These are phyloP conservation scores for Toxotes jaculatrix DNA, from an alignment of 2,113 vertebrate species.

Conservation along the genomic window DNA sequence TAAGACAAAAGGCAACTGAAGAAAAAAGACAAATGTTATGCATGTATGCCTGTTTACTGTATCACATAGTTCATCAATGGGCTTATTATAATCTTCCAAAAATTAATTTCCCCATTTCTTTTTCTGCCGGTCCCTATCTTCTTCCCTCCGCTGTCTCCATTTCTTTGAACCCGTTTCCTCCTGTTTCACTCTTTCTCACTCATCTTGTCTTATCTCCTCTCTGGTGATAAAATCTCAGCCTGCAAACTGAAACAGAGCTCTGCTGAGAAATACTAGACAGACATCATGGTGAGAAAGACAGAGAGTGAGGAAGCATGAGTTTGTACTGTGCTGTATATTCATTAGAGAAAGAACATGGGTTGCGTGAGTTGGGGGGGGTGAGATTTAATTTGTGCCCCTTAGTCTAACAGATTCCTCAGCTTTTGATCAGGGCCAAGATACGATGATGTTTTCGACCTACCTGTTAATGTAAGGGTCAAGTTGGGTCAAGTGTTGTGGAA, in stretches of 20 bases:
- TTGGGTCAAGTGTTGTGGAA: neutral
- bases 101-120: slow-evolving; percentile 27
- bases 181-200: slow-evolving; percentile 51
- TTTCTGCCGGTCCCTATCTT: neutral
- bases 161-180: slow-evolving; percentile 13
- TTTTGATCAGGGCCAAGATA: slow-evolving; percentile 1
- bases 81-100: slow-evolving; percentile 16
- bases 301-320: slow-evolving; percentile 6
- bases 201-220: slow-evolving; percentile 67
- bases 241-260: slow-evolving; percentile 70
- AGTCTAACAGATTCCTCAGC: slow-evolving; percentile 19
- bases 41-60: neutral
- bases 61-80: slow-evolving; percentile 29
- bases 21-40: neutral
- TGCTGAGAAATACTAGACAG: slow-evolving; percentile 66
- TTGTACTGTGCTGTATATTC: slow-evolving; percentile 32
- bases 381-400: neutral
- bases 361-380: neutral
- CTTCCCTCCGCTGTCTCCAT: no score
- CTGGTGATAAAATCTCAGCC: slow-evolving; percentile 64
- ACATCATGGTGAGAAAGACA: slow-evolving; percentile 29
- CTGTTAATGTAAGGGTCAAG: slow-evolving; percentile 12
- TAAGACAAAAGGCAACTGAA: neutral
- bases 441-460: neutral
- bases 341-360: slow-evolving; percentile 10